These are phyloP conservation scores for Papilio protenor DNA, from an alignment of 2,888 invertebrate genomes.

Conservation along the genomic window DNA sequence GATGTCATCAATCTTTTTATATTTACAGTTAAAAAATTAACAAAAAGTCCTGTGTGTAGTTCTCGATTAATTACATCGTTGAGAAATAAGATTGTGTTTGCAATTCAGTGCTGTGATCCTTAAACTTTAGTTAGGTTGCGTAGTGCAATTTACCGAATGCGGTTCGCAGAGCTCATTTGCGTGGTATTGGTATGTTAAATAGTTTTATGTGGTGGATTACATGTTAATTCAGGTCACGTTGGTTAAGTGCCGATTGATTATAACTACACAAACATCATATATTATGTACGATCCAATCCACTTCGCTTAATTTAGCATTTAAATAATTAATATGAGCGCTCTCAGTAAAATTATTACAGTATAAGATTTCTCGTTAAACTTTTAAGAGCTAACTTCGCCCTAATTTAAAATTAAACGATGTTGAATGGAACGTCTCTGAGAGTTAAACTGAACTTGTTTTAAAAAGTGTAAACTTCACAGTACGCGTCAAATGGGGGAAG, in stretches of 20 bases:
- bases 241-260: slow-evolving; percentile 38
- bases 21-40: neutral
- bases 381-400: slow-evolving; percentile 46
- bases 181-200: slow-evolving; percentile 29
- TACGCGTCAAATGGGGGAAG: slow-evolving; percentile 60
- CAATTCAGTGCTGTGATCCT: neutral
- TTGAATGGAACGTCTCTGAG: slow-evolving; percentile 53
- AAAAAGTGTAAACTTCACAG: slow-evolving; percentile 55
- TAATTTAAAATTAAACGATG: slow-evolving; percentile 54
- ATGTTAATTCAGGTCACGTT: slow-evolving; percentile 38
- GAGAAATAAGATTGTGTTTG: neutral
- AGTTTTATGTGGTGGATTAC: slow-evolving; percentile 35
- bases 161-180: slow-evolving; percentile 33
- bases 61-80: neutral
- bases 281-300: slow-evolving; percentile 9
- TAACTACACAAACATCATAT: slow-evolving; percentile 8
- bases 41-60: neutral
- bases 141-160: slow-evolving; percentile 22
- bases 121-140: slow-evolving; percentile 22
- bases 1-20: neutral
- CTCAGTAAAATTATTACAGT: slow-evolving; percentile 6
- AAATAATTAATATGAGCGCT: slow-evolving; percentile 14
- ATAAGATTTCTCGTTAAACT: slow-evolving; percentile 7
- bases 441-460: slow-evolving; percentile 58
- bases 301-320: slow-evolving; percentile 22